A percentile compares a stretch with the other conserved stretches of the same genome.
These are phyloP conservation scores for Pseudorectes ferrugineus DNA, from an alignment of 2,113 vertebrate species.

Conservation along the genomic window DNA sequence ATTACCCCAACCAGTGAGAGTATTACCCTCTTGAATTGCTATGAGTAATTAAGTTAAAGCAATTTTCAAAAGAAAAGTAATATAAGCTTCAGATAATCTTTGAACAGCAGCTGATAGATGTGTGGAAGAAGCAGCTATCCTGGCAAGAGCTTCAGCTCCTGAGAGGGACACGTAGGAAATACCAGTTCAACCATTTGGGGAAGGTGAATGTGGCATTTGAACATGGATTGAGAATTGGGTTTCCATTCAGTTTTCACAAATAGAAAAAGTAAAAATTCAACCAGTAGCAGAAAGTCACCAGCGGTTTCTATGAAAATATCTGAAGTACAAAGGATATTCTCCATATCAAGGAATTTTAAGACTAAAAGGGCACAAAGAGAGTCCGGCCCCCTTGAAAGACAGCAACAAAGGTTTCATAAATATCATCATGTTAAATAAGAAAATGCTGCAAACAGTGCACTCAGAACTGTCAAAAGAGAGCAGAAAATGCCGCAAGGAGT, in stretches of 20 bases:
- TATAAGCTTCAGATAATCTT: not conserved
- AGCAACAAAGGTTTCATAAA: not conserved
- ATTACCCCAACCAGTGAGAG: conserved; percentile 53
- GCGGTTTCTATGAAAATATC: not conserved
- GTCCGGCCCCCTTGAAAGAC: not conserved
- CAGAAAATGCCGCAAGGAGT: not conserved
- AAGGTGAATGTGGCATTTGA: not conserved
- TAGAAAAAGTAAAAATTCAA: not conserved
- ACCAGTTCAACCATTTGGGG: not conserved
- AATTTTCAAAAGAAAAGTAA: conserved; percentile 31
- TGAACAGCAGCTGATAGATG: not conserved
- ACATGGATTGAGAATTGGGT: fast-evolving
- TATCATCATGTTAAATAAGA: fast-evolving
- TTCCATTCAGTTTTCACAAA: not conserved
- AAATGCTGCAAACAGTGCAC: not conserved
- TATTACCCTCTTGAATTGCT: conserved; percentile 38
- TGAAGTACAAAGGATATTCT: not conserved
- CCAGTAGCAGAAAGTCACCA: not conserved
- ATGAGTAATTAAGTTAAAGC: conserved; percentile 64
- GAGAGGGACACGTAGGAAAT: fast-evolving
- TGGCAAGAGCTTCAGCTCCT: not conserved
- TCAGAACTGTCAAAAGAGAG: not conserved
- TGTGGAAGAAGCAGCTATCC: not conserved
- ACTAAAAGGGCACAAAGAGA: not conserved
- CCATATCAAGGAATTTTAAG: not conserved